Percentiles rank a stretch among this genome's conserved stretches.
Evolutionary conservation across 2,113 vertebrate species (phyloP).

Genomic region (Ovis canadensis): DNA sequence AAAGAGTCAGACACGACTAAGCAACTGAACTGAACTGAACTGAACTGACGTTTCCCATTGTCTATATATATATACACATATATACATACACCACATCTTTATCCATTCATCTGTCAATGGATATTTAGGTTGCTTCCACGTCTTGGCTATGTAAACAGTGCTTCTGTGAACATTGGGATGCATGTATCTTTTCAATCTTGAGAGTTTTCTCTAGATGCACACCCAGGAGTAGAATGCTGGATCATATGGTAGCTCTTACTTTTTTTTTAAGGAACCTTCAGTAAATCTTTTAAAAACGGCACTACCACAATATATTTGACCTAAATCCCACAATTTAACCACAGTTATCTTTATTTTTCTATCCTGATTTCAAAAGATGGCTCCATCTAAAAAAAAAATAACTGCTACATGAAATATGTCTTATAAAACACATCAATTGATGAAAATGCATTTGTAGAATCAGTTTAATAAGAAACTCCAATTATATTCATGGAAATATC

Average conservation of each 20-base stretch:
- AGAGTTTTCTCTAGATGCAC: neutral
- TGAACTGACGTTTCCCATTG: neutral
- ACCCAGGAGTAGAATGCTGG: neutral
- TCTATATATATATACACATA: accelerated
- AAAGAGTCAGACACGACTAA: no score
- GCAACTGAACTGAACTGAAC: no score
- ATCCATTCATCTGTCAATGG: neutral
- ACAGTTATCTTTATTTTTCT: neutral
- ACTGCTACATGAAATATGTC: neutral
- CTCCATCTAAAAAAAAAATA: neutral
- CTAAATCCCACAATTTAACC: neutral
- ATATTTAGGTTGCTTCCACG: neutral
- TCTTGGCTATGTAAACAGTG: neutral
- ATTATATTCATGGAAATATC: neutral
- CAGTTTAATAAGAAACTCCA: neutral
- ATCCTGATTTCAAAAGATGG: neutral
- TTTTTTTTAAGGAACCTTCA: neutral
- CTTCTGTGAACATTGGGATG: neutral
- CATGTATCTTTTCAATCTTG: neutral
- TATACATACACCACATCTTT: neutral
- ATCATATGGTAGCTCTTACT: neutral
- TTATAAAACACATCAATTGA: neutral
- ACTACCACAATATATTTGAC: neutral
- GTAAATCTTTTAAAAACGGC: neutral
- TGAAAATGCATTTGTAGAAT: neutral